These are phyloP conservation scores for Alloplasta piceator DNA, from an alignment of 2,888 invertebrate genomes.

Conservation along the genomic window DNA sequence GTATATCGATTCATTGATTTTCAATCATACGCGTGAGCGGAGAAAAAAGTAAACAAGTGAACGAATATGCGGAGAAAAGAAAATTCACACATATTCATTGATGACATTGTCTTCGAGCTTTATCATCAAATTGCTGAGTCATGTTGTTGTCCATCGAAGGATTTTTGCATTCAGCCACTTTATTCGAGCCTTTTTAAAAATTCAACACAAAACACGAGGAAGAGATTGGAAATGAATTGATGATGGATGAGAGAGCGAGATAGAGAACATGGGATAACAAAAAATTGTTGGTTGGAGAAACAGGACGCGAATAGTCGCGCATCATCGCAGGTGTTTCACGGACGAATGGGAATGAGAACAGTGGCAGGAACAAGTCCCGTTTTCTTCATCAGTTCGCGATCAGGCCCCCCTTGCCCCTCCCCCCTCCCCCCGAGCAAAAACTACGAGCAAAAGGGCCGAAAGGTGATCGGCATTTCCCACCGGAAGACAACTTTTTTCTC, in stretches of 20 bases:
- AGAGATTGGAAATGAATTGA: background rate
- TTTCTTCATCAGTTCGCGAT: constrained; percentile 10
- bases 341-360: constrained; percentile 39
- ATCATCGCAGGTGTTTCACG: constrained; percentile 49
- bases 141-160: background rate
- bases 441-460: background rate
- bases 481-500: background rate
- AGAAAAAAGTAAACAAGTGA: too few relatives aligned
- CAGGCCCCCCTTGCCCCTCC: background rate
- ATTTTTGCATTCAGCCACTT: background rate
- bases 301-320: constrained; percentile 41
- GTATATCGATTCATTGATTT: too few relatives aligned
- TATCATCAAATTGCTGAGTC: too few relatives aligned
- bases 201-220: too few relatives aligned
- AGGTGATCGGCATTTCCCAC: background rate
- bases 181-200: too few relatives aligned
- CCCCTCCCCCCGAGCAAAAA: background rate
- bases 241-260: background rate
- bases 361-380: constrained; percentile 42
- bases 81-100: too few relatives aligned
- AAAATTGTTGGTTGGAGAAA: background rate
- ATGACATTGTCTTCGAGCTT: too few relatives aligned
- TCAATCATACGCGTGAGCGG: too few relatives aligned
- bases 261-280: background rate
- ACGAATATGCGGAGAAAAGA: too few relatives aligned